Conservation (phyloP, 2,113 vertebrate species). For the Pangasianodon hypophthalmus region DNA sequence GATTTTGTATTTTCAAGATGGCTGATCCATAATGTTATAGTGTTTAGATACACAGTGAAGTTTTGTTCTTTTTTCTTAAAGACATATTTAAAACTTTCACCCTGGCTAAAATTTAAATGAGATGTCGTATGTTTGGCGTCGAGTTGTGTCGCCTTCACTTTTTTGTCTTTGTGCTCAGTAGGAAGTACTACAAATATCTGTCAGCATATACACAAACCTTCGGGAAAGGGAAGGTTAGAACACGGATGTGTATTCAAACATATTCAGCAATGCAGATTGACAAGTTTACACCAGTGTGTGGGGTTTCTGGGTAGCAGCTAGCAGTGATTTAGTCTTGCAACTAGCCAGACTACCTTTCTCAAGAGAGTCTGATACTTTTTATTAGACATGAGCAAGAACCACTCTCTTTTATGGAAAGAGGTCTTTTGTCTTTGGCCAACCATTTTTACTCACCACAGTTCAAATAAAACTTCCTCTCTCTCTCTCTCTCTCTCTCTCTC, state of each 20-base stretch:
- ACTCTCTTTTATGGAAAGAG: not conserved
- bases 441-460: not conserved
- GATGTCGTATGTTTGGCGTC: not conserved
- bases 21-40: not conserved
- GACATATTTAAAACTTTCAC: not conserved
- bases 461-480: not conserved
- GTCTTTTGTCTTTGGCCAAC: not conserved
- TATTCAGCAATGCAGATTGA: constrained; percentile 8
- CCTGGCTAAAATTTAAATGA: not conserved
- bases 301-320: not conserved
- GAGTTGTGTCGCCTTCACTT: not conserved
- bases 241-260: constrained; percentile 1
- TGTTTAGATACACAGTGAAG: not conserved
- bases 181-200: not conserved
- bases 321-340: not conserved
- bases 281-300: constrained; percentile 1
- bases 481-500: not conserved
- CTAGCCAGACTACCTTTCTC: not conserved
- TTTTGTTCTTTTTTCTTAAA: not conserved
- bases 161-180: not conserved
- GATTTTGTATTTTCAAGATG: not conserved
- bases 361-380: not conserved
- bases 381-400: not conserved
- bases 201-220: not conserved
- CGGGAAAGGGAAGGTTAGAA: not conserved